A percentile compares a stretch with the other conserved stretches of the same genome.
These are phyloP conservation scores for Drosophila ficusphila DNA, from an alignment of 1,140 invertebrate genomes.

Conservation along the genomic window DNA sequence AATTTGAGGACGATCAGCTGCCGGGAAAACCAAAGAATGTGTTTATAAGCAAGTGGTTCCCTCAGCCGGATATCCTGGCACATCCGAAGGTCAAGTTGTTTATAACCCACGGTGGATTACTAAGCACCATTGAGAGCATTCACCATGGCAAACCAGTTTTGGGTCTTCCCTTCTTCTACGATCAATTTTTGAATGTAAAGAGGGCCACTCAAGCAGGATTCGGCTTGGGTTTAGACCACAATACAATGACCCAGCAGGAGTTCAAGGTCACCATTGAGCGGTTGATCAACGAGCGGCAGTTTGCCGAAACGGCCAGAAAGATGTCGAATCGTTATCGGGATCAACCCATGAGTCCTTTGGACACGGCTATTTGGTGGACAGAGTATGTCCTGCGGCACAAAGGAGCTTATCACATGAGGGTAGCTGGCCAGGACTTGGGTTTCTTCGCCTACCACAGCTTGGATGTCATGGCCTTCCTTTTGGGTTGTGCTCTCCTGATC, in stretches of 20 bases:
- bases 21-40: slow-evolving; percentile 87
- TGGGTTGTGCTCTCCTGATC: slow-evolving; percentile 9
- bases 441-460: slow-evolving; percentile 85
- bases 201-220: slow-evolving; percentile 84
- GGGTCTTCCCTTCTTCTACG: slow-evolving; percentile 88
- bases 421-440: slow-evolving; percentile 62
- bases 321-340: slow-evolving; percentile 86
- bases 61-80: slow-evolving; percentile 89
- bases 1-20: slow-evolving; percentile 87
- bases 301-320: slow-evolving; percentile 84
- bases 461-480: slow-evolving; percentile 80
- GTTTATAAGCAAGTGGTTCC: slow-evolving; percentile 88
- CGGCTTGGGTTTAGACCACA: slow-evolving; percentile 82
- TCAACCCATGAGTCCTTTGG: slow-evolving; percentile 86
- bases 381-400: slow-evolving; percentile 87
- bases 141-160: slow-evolving; percentile 90
- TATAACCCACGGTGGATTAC: slow-evolving; percentile 90
- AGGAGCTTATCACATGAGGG: slow-evolving; percentile 72
- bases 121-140: slow-evolving; percentile 89
- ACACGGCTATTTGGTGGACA: slow-evolving; percentile 89
- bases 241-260: slow-evolving; percentile 74
- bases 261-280: slow-evolving; percentile 72
- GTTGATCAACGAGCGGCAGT: slow-evolving; percentile 77
- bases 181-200: slow-evolving; percentile 87
- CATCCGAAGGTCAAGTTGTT: slow-evolving; percentile 88